Conservation (phyloP, 1,140 invertebrate genomes). For the Bombyx mandarina region DNA sequence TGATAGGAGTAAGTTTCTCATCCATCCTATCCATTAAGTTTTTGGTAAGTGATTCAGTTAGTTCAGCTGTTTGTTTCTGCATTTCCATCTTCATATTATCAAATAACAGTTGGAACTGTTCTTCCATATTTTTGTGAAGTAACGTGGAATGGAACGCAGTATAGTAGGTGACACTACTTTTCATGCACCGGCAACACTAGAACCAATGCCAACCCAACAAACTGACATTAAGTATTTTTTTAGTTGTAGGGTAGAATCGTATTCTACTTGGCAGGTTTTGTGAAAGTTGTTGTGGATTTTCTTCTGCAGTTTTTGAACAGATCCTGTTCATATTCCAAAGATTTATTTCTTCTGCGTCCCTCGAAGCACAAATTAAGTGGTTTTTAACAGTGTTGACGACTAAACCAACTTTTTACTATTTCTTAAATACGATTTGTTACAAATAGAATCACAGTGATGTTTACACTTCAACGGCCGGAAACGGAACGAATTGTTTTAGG, state of each 20-base stretch:
- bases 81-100: too few relatives aligned
- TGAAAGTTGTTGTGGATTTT: not conserved
- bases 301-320: not conserved
- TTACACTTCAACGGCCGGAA: constrained; percentile 1
- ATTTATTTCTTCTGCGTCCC: not conserved
- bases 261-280: too few relatives aligned
- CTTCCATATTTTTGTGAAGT: not conserved
- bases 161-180: too few relatives aligned
- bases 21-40: too few relatives aligned
- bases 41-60: too few relatives aligned
- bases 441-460: too few relatives aligned
- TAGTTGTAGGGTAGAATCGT: not conserved
- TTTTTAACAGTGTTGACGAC: not conserved
- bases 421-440: too few relatives aligned
- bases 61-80: too few relatives aligned
- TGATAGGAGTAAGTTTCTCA: too few relatives aligned
- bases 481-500: too few relatives aligned
- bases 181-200: not conserved
- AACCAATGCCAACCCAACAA: not conserved
- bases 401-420: too few relatives aligned
- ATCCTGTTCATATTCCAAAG: not conserved
- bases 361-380: not conserved
- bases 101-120: constrained; percentile 2
- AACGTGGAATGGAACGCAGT: constrained; percentile 2
- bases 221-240: not conserved